Conservation (phyloP, 2,797 vertebrate genomes). For the Neopelma chrysocephalum region DNA sequence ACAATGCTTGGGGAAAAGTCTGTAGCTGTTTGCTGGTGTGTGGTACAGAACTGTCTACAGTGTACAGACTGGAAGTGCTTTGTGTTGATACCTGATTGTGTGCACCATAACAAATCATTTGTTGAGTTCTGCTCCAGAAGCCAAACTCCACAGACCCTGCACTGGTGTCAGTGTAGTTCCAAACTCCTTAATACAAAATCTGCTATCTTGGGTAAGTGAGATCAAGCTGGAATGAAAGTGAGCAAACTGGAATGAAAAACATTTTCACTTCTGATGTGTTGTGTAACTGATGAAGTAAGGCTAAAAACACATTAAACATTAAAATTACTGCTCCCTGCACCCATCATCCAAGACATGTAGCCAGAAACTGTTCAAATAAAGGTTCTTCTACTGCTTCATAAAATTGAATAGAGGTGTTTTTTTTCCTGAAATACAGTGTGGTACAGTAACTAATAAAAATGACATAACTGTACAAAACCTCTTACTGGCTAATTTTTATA, state of each 20-base stretch:
- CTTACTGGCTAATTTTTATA: conserved; percentile 8
- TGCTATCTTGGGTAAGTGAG: not conserved
- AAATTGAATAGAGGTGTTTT: not conserved
- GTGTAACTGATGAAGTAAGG: not conserved
- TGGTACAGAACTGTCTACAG: not conserved
- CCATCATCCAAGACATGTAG: not conserved
- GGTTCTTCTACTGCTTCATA: not conserved
- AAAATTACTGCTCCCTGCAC: not conserved
- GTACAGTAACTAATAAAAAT: not conserved
- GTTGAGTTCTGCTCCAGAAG: not conserved
- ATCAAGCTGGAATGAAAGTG: not conserved
- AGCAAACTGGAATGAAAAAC: not conserved
- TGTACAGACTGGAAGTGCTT: not conserved
- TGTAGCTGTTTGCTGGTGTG: not conserved
- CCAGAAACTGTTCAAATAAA: not conserved
- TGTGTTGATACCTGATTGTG: no score
- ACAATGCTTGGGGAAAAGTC: not conserved
- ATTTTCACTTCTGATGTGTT: not conserved
- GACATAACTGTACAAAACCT: not conserved
- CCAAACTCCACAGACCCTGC: not conserved
- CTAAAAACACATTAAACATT: not conserved
- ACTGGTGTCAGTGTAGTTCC: not conserved
- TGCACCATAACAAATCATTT: fast-evolving
- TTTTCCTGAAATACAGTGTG: not conserved
- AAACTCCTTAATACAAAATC: not conserved